Evolutionary conservation across 1,140 invertebrate species (phyloP), one percentile per base, ranked within the genome.

Genomic region (Pseudomyrmex flavicornis): DNA sequence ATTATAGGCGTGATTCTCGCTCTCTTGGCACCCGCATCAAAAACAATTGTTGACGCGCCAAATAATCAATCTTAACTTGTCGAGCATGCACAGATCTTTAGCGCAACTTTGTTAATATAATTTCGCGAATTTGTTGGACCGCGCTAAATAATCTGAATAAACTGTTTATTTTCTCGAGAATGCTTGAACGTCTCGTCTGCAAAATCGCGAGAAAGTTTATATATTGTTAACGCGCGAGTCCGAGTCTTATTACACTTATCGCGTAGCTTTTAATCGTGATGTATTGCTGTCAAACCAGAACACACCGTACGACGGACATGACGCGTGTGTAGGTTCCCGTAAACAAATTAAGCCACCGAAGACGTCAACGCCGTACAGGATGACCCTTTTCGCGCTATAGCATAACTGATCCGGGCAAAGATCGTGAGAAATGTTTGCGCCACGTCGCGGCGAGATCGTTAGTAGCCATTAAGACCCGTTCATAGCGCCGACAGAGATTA

Each of bases 401-500:
- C 65, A 22, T 62, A 61, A 80, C 54, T 61, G 74, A 84, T 75
- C 65, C 48, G 54, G 52, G 15, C 54, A 68, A 80, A 72, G 46
- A 79, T 58, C 56, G 26, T 80, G 82, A 66, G 82, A 84, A 84
- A 84, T 84, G 74, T 79, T 61, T 61, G 75, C 48, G 52, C 63
- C 63, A 50, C 46, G 62, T 65, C 75, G 65, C n/a, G 73, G 65
- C 54, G 44, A 20, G 76, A 48, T 84, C 83, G 59, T 84, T 84
- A 84, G 58, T 44, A 46, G 76, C 83, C 68, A 84, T 84, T 82
- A 82, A 70, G 54, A 59, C 22, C 35, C 82, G 82, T 83, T 77
- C 82, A 59, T 15, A 80, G 44, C 66, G 26, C 75, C 73, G 83
- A 84, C 83, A 61, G 65, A 68, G 82, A 84, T 84, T 84, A 84